Evolutionary conservation across 2,888 invertebrate genomes (phyloP).

Genomic region (Flexamia atlantica): DNA sequence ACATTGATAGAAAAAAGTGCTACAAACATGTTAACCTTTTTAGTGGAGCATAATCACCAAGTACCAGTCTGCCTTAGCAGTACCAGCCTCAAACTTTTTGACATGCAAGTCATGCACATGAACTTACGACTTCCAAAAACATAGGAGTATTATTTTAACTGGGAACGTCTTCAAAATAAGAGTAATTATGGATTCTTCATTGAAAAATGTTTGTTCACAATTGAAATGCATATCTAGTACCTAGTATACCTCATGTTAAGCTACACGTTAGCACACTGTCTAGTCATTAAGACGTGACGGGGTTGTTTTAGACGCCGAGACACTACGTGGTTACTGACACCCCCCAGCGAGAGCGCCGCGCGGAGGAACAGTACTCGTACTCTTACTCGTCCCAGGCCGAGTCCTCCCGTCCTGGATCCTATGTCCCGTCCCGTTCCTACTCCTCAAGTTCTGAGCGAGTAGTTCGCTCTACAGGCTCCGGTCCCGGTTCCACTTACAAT

Average conservation of each 20-base stretch:
- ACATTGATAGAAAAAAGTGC: too few species aligned
- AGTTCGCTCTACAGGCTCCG: slow-evolving; percentile 81
- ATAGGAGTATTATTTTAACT: too few species aligned
- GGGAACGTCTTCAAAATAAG: too few species aligned
- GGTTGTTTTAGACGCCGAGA: slow-evolving; percentile 84
- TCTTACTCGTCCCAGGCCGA: slow-evolving; percentile 84
- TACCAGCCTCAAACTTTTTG: too few species aligned
- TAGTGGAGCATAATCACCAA: too few species aligned
- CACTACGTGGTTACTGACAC: slow-evolving; percentile 92
- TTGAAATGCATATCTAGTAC: slow-evolving; percentile 27
- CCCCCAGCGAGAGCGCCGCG: slow-evolving; percentile 82
- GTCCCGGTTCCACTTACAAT: slow-evolving; percentile 81
- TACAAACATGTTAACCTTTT: too few species aligned
- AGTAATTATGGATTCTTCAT: too few species aligned
- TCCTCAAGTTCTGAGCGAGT: slow-evolving; percentile 83
- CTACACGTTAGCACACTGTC: neutral
- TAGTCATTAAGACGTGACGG: slow-evolving; percentile 58
- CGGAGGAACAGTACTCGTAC: slow-evolving; percentile 92
- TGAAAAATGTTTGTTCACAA: neutral
- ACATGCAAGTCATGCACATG: too few species aligned
- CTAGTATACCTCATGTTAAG: neutral
- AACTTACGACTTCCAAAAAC: too few species aligned
- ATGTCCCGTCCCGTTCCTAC: slow-evolving; percentile 82
- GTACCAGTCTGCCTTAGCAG: too few species aligned
- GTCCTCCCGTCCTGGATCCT: slow-evolving; percentile 76